Conservation (phyloP, 1,140 invertebrate species). For the Bombus waltoni region DNA sequence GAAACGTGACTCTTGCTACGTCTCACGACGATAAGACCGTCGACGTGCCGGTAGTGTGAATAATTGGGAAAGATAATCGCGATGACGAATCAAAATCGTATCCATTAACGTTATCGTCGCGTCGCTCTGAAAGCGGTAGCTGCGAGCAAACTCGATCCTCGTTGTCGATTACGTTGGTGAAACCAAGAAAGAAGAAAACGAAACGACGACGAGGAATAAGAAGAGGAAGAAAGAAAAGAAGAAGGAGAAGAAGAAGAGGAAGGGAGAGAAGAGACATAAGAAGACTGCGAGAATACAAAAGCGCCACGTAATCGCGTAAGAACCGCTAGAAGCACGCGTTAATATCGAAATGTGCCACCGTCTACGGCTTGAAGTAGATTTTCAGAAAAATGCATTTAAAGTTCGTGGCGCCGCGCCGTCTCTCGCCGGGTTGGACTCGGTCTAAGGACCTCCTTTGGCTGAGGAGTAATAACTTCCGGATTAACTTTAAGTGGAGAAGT, state of each 20-base stretch:
- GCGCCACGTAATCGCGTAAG: constrained; percentile 9
- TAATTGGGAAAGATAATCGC: constrained; percentile 40
- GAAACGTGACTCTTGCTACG: not conserved
- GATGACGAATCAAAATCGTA: constrained; percentile 40
- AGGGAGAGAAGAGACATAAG: no score
- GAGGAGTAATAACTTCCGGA: constrained; percentile 66
- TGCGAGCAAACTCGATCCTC: constrained; percentile 1
- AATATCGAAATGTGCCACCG: constrained; percentile 38
- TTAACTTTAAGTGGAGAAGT: constrained; percentile 67
- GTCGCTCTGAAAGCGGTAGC: not conserved
- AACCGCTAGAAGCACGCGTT: constrained; percentile 11
- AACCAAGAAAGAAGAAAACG: not conserved
- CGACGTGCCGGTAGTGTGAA: constrained; percentile 8
- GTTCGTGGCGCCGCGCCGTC: constrained; percentile 39
- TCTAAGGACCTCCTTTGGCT: constrained; percentile 23
- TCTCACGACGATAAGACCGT: constrained; percentile 11
- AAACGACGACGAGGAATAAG: not conserved
- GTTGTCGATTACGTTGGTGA: not conserved
- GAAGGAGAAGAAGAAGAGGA: not conserved
- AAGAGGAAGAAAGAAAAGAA: not conserved
- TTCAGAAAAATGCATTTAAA: constrained; percentile 72
- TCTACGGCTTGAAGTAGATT: constrained; percentile 35
- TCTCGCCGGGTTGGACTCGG: constrained; percentile 23
- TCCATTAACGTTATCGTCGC: not conserved
- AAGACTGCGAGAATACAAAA: not conserved